Evolutionary conservation across 2,797 vertebrate species (phyloP).

Genomic region (Squalus acanthias): DNA sequence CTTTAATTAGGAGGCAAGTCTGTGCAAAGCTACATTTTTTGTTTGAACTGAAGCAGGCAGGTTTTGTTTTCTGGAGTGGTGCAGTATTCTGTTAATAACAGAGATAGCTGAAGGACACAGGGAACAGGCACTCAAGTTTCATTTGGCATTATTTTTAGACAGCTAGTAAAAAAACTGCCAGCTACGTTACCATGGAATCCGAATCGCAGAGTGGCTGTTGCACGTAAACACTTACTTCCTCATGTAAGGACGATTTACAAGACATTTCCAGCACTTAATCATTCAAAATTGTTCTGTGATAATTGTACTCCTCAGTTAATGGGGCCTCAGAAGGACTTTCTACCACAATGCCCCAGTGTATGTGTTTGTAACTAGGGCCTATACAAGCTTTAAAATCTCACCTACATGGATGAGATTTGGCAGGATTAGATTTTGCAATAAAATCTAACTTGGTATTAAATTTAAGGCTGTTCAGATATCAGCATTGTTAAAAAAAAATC

Average conservation of each 20-base stretch:
- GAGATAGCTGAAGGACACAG: background rate
- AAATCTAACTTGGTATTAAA: conserved; percentile 18
- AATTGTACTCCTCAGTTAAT: conserved; percentile 6
- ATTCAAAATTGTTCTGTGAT: background rate
- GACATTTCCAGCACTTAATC: background rate
- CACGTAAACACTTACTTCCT: background rate
- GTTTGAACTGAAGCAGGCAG: background rate
- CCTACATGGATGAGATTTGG: background rate
- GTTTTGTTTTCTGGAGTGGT: background rate
- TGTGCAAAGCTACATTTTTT: background rate
- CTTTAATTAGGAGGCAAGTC: conserved; percentile 20
- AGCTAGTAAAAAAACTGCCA: background rate
- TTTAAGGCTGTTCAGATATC: background rate
- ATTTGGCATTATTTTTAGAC: background rate
- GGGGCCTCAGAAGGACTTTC: background rate
- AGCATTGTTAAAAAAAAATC: background rate
- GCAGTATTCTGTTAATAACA: background rate
- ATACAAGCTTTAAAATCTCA: background rate
- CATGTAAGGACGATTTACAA: background rate
- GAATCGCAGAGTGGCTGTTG: background rate
- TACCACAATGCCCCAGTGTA: background rate
- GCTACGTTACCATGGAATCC: background rate
- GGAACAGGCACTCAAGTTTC: conserved; percentile 5
- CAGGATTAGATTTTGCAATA: background rate
- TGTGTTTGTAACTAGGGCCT: background rate